Conservation (phyloP, 1,140 invertebrate species). For the Drosophila leontia region DNA sequence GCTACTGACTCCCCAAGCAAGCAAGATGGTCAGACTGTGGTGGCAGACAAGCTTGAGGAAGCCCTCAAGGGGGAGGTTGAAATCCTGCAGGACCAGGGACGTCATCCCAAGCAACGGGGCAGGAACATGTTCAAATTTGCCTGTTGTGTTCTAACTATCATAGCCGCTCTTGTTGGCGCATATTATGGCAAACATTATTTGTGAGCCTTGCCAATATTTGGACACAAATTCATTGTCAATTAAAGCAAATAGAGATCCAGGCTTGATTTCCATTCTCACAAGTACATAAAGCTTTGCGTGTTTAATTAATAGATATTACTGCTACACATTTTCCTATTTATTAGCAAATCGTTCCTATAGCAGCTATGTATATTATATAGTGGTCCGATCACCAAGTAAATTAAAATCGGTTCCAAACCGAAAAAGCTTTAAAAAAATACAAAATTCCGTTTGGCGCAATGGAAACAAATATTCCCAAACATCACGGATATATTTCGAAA, state of each 20-base stretch:
- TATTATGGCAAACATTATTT: conserved; percentile 27
- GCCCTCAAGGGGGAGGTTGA: conserved; percentile 36
- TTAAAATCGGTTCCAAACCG: no score
- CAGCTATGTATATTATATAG: no score
- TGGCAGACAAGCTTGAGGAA: conserved; percentile 22
- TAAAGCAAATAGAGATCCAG: background rate
- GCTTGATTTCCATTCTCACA: background rate
- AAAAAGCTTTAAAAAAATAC: no score
- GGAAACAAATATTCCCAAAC: no score
- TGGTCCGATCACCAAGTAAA: no score
- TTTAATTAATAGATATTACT: no score
- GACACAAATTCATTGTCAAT: conserved; percentile 30
- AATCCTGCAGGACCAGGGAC: background rate
- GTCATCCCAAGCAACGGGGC: background rate
- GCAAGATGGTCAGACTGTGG: background rate
- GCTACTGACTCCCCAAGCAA: background rate
- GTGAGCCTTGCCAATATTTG: conserved; percentile 7
- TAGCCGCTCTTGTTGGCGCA: conserved; percentile 29
- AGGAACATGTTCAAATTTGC: background rate
- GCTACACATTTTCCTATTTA: no score
- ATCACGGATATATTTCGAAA: background rate
- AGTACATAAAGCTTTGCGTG: no score
- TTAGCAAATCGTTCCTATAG: no score
- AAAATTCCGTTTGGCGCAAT: no score
- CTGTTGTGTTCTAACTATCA: conserved; percentile 7